phyloP scores from a whole-genome alignment of 2,797 vertebrate species.

The Falco novaeseelandiae region DNA sequence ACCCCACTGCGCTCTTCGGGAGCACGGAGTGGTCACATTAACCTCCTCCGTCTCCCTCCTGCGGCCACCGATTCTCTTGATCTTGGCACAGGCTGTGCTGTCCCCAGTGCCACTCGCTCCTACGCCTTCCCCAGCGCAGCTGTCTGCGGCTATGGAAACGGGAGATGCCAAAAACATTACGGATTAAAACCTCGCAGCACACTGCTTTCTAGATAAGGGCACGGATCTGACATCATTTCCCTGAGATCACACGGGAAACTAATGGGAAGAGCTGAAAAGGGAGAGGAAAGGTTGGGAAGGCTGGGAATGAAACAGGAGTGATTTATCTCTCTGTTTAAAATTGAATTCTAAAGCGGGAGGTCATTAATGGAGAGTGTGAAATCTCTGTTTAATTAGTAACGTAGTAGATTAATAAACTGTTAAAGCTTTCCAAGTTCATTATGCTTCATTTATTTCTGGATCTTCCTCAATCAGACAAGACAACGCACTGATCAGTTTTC shows the following conservation, averaged over 20 bases:
- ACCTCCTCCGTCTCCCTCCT: not conserved
- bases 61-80: not conserved
- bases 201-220: not conserved
- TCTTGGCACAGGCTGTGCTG: not conserved
- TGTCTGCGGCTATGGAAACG: not conserved
- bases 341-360: not conserved
- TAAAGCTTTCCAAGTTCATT: not conserved
- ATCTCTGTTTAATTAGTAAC: slow-evolving; percentile 15
- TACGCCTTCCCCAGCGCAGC: not conserved
- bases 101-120: not conserved
- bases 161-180: not conserved
- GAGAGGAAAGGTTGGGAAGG: not conserved
- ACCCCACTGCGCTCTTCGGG: not conserved
- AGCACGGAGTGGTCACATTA: not conserved
- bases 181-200: not conserved
- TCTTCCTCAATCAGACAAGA: not conserved
- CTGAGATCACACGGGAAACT: not conserved
- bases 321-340: not conserved
- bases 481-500: not conserved
- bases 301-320: not conserved
- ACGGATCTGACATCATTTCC: not conserved
- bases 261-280: not conserved
- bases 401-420: not conserved
- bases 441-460: not conserved
- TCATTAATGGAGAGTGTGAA: not conserved